Evolutionary conservation across 2,888 invertebrate genomes (phyloP).

Genomic region (Agrochola macilenta): DNA sequence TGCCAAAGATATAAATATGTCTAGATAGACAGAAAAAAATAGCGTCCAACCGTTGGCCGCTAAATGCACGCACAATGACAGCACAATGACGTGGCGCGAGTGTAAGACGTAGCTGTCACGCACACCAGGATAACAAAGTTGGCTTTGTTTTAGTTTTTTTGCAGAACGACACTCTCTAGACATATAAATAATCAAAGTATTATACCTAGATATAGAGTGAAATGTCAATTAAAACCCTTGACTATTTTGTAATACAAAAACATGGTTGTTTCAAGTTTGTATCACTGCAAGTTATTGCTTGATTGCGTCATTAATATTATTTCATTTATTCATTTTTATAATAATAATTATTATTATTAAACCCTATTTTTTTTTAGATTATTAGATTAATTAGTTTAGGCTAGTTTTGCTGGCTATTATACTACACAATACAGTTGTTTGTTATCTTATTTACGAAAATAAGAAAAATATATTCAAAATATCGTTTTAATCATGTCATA

Average conservation of each 20-base stretch:
- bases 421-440: slow-evolving; percentile 25
- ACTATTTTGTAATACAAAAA: not conserved
- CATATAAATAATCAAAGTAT: not conserved
- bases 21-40: no score
- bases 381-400: slow-evolving; percentile 27
- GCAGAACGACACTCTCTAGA: no score
- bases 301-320: not conserved
- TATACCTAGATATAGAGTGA: not conserved
- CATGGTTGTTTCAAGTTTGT: not conserved
- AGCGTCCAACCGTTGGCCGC: no score
- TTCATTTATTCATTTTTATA: no score
- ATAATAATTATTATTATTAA: not conserved
- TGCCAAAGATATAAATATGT: no score
- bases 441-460: slow-evolving; percentile 26
- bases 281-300: slow-evolving; percentile 8
- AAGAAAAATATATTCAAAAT: slow-evolving; percentile 30
- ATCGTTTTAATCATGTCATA: slow-evolving; percentile 33
- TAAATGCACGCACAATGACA: no score
- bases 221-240: not conserved
- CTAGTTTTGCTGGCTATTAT: slow-evolving; percentile 58
- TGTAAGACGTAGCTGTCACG: no score
- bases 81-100: no score
- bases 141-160: no score
- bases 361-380: slow-evolving; percentile 3
- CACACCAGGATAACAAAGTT: no score